A percentile compares a stretch with the other conserved stretches of the same genome.
Evolutionary conservation across 1,140 invertebrate species (phyloP).

Genomic region (Heliconius hermathena): DNA sequence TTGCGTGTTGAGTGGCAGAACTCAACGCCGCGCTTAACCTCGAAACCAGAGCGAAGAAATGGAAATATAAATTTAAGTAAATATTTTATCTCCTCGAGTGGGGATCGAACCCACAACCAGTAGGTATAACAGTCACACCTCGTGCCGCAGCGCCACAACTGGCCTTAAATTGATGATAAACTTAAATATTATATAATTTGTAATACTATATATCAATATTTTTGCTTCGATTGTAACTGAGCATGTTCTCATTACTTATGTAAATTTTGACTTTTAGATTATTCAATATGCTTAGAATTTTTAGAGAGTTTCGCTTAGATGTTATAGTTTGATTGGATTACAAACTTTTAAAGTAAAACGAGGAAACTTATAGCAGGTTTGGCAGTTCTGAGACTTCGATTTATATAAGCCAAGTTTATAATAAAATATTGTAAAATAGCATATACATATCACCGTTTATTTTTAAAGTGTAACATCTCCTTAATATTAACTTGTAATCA

Average conservation of each 20-base stretch:
- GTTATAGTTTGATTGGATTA: constrained; percentile 14
- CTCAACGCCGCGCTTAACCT: no score
- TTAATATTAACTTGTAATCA: no score
- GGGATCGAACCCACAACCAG: no score
- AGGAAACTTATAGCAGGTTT: constrained; percentile 6
- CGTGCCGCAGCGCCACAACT: no score
- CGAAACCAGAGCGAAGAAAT: no score
- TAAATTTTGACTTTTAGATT: constrained; percentile 5
- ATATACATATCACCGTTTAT: background rate
- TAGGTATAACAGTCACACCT: no score
- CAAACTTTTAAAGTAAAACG: constrained; percentile 20
- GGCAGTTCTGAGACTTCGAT: constrained; percentile 6
- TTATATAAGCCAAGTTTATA: constrained; percentile 15
- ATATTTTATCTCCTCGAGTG: no score
- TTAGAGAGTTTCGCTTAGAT: background rate
- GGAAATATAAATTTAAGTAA: no score
- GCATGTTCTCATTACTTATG: background rate
- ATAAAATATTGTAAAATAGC: background rate
- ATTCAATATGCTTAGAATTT: background rate
- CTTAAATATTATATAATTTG: no score
- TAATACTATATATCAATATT: background rate
- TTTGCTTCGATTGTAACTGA: background rate
- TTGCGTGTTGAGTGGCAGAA: no score
- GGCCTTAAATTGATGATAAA: no score
- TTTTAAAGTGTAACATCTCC: background rate